Evolutionary conservation across 53 echinoderm and acorn worm genomes (phyloP), one percentile per base, ranked within the genome.

Genomic region (Echinarachnius parma): DNA sequence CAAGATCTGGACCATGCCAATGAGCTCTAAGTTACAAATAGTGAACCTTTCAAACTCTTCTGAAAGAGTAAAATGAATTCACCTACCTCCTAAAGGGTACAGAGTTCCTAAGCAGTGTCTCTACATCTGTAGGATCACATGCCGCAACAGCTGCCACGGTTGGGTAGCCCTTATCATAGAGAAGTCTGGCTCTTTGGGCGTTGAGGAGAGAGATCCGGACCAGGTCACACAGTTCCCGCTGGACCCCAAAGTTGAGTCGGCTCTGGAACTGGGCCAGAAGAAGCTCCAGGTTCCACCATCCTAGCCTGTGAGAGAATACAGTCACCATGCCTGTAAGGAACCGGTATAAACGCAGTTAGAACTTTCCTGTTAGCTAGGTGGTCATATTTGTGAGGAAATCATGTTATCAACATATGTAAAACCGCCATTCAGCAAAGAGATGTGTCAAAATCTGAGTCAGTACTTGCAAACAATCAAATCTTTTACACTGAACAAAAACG

Each of bases 261-360:
- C 74, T 88, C 80, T 98, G 91, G 64, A 83, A 98, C 64, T 98
- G 98, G 29, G 88, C 78, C 23, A 98, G 58, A 48, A 98, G 88
- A 24, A 98, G 76, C 75, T 98, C 98, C 62, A 98, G 68, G 80
- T 98, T 98, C 80, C 75, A 80, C 98, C 98, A 98, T 63, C 98
- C 98, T 0, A 98, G 80, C 34, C 87, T 82, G 63, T 66, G 88
- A 60, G 88, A 98, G 81, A 98, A 98, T 0, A 87, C 77, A 1
- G 98, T 98, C 67, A 98, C 98, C 98, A 98, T 98, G n/a, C 98
- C 98, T 98, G 56, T 2, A 50, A 26, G 5, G 15, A 53, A 48
- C 4, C 0, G 28, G 21, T 7, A 2, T 33, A 34, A 21, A n/a
- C n/a, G n/a, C n/a, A n/a, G n/a, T n/a, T n/a, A n/a, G n/a, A n/a